Evolutionary conservation across 2,113 vertebrate genomes (phyloP), one percentile per base, ranked within the genome.

Genomic region (Thoracochromis brauschi): DNA sequence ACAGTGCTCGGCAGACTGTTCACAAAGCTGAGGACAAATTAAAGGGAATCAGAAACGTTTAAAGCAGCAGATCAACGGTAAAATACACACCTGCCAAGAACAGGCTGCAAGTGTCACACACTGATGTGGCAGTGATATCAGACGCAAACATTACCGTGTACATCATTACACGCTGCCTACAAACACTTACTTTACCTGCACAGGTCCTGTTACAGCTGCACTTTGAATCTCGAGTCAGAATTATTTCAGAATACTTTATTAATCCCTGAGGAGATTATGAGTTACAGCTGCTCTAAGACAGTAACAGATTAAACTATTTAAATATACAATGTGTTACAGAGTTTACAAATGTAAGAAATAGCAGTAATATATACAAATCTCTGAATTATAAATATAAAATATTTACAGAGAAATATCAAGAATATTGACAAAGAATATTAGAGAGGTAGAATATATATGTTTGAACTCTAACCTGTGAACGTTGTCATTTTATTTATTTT

Each of bases 71-170:
- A 68, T n/a, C 9, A 53, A 53, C 3, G 0, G 0, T 89, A 11
- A 40, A 57, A 60, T 33, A 2, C 24, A 63, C 29, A 10, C 13
- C 14, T 58, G 51, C 9, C 51, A 21, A 53, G n/a, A 21, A 53
- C 51, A 53, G 1, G 5, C 12, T 26, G 40, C 9, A 60, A 53
- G 29, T 38, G n/a, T 75, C 9, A 68, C 9, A 47, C 42, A 40
- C 58, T 12, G 1, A 51, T 33, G 29, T 80, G 65, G 42, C 81
- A 63, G 58, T 60, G 60, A 35, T 3, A 65, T 7, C 5, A 7
- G 17, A 6, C 0, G 17, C 1, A 54, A 21, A 54, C 31, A 1
- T 19, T 35, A n/a, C 16, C 0, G 2, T 63, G 6, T 63, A 0
- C 17, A 35, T 33, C 31, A 3, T 63, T 63, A n/a, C 17, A 19